A percentile compares a stretch with the other conserved stretches of the same genome.
phyloP scores from a whole-genome alignment of 2,888 invertebrate genomes.

The Sclerodermus sp. region DNA sequence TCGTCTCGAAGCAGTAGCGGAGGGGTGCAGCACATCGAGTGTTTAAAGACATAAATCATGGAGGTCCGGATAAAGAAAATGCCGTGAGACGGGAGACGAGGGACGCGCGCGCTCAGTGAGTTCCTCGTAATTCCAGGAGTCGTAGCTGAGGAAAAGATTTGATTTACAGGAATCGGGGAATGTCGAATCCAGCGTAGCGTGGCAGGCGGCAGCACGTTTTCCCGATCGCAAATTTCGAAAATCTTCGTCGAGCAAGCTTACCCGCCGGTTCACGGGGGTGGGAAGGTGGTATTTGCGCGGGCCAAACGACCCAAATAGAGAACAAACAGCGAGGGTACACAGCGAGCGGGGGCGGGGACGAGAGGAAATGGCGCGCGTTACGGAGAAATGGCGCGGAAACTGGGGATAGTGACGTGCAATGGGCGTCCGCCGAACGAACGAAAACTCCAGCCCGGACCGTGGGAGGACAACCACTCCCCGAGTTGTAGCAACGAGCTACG shows the following conservation, averaged over 20 bases:
- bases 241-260: conserved; percentile 11
- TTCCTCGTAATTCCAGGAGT: neutral
- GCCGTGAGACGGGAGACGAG: neutral
- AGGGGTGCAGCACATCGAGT: too few relatives aligned
- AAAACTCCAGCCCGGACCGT: conserved; percentile 39
- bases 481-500: conserved; percentile 18
- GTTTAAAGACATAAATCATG: too few relatives aligned
- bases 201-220: too few relatives aligned
- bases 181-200: too few relatives aligned
- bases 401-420: conserved; percentile 56
- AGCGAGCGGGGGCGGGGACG: conserved; percentile 37
- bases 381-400: conserved; percentile 58
- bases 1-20: too few relatives aligned
- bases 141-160: too few relatives aligned
- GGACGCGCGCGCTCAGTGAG: neutral
- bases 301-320: conserved; percentile 56
- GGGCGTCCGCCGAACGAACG: conserved; percentile 41
- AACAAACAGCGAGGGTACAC: conserved; percentile 45
- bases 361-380: conserved; percentile 58
- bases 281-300: conserved; percentile 49
- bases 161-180: too few relatives aligned
- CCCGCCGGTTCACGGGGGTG: conserved; percentile 23
- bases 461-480: conserved; percentile 41
- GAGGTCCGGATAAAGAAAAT: too few relatives aligned
- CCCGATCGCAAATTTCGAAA: neutral